These are phyloP conservation scores for Drosophila serrata DNA, from an alignment of 1,140 invertebrate species.

Conservation along the genomic window DNA sequence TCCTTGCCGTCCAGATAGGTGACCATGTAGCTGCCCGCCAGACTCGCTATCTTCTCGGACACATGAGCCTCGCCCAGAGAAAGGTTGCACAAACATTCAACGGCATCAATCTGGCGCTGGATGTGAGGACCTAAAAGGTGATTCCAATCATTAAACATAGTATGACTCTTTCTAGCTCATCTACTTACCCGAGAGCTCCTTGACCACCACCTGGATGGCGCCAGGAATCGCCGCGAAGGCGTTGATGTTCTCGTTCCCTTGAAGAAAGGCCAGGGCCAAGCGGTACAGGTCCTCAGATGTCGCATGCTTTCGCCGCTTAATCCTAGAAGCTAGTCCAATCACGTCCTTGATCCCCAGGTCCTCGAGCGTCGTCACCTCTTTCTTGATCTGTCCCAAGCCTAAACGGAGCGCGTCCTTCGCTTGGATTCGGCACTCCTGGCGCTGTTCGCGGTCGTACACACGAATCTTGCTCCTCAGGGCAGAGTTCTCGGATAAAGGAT, in stretches of 20 bases:
- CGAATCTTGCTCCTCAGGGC: conserved; percentile 62
- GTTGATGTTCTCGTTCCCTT: conserved; percentile 66
- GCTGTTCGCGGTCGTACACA: conserved; percentile 53
- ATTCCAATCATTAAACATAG: neutral
- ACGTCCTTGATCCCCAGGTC: conserved; percentile 72
- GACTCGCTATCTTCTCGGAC: conserved; percentile 71
- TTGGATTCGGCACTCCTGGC: conserved; percentile 48
- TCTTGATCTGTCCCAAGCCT: conserved; percentile 71
- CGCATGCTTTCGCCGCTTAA: conserved; percentile 80
- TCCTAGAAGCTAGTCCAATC: conserved; percentile 59
- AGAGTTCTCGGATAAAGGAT: neutral
- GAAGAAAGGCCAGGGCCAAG: conserved; percentile 72
- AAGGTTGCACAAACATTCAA: conserved; percentile 78
- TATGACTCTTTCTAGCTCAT: too few species aligned
- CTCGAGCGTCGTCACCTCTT: conserved; percentile 64
- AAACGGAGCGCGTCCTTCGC: conserved; percentile 70
- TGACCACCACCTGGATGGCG: conserved; percentile 71
- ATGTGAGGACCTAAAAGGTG: conserved; percentile 47
- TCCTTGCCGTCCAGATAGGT: conserved; percentile 67
- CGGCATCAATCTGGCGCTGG: conserved; percentile 60
- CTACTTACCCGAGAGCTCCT: conserved; percentile 71
- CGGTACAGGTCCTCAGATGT: conserved; percentile 70
- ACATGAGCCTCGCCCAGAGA: conserved; percentile 72
- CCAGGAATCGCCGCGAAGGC: conserved; percentile 66
- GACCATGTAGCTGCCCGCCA: conserved; percentile 77